phyloP scores from a whole-genome alignment of 2,797 vertebrate genomes.

The Sebastolobus altivelis region DNA sequence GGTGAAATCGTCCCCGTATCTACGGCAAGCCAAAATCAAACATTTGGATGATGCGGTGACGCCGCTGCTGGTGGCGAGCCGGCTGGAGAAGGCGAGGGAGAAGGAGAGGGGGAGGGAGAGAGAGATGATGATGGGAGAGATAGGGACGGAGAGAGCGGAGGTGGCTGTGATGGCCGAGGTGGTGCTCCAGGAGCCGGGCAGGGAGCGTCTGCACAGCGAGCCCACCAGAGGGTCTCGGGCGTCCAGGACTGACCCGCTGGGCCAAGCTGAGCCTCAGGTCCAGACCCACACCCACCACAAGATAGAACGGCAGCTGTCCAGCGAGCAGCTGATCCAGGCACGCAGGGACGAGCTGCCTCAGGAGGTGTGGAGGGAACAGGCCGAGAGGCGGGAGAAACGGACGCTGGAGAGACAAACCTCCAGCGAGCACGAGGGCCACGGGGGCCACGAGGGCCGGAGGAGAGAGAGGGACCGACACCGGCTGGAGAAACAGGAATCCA shows the following conservation, averaged over 20 bases:
- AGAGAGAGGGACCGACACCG: conserved; percentile 88
- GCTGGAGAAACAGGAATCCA: conserved; percentile 91
- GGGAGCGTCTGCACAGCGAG: conserved; percentile 79
- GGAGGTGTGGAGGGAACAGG: conserved; percentile 87
- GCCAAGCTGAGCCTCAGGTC: conserved; percentile 80
- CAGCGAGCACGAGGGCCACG: conserved; percentile 83
- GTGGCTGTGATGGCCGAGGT: conserved; percentile 83
- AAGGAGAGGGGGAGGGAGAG: conserved; percentile 67
- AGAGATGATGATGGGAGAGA: conserved; percentile 62
- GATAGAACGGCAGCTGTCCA: conserved; percentile 83
- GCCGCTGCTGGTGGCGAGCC: conserved; percentile 74
- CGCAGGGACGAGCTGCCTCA: conserved; percentile 86
- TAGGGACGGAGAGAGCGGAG: conserved; percentile 56
- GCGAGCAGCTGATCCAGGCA: conserved; percentile 85
- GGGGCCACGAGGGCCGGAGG: conserved; percentile 77
- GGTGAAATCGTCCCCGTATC: conserved; percentile 70
- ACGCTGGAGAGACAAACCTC: conserved; percentile 86
- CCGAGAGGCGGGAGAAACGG: conserved; percentile 81
- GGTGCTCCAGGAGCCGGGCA: conserved; percentile 80
- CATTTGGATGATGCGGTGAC: conserved; percentile 84
- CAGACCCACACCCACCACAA: conserved; percentile 64
- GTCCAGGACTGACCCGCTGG: conserved; percentile 69
- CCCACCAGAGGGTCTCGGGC: conserved; percentile 75
- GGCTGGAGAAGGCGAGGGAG: conserved; percentile 69
- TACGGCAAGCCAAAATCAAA: conserved; percentile 89